These are phyloP conservation scores for Microcebus ravelobensis DNA, from an alignment of 2,113 vertebrate genomes.

Conservation along the genomic window DNA sequence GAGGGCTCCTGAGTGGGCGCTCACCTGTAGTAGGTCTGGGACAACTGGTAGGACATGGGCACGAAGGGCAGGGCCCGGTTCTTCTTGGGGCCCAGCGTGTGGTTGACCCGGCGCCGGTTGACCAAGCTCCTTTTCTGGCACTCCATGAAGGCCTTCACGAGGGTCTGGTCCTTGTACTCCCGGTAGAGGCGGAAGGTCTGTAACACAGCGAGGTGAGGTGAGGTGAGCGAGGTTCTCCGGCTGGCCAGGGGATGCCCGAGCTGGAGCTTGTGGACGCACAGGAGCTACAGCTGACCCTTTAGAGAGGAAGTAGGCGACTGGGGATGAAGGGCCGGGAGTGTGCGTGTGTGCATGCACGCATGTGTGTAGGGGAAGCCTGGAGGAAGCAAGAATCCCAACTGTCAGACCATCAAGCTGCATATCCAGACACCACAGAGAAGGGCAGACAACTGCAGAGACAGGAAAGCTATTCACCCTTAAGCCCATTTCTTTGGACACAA, in stretches of 20 bases:
- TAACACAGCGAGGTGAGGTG: background rate
- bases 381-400: background rate
- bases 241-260: background rate
- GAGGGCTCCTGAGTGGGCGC: background rate
- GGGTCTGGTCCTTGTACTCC: slow-evolving; percentile 90
- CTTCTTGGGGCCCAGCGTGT: slow-evolving; percentile 91
- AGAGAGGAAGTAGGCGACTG: accelerated
- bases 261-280: accelerated
- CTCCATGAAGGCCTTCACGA: slow-evolving; percentile 91
- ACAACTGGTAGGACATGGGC: slow-evolving; percentile 98
- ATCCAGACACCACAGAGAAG: background rate
- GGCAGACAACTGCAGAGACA: background rate
- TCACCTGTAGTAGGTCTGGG: slow-evolving; percentile 95
- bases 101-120: slow-evolving; percentile 92
- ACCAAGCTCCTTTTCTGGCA: slow-evolving; percentile 92
- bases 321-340: accelerated
- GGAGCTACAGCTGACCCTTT: accelerated
- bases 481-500: background rate
- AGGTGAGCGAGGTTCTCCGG: background rate
- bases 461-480: background rate
- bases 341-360: background rate
- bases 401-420: background rate
- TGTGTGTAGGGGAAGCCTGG: background rate
- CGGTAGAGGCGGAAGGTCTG: slow-evolving; percentile 95
- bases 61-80: slow-evolving; percentile 93